These are phyloP conservation scores for Triplophysa siluroides DNA, from an alignment of 2,113 vertebrate species.

Conservation along the genomic window DNA sequence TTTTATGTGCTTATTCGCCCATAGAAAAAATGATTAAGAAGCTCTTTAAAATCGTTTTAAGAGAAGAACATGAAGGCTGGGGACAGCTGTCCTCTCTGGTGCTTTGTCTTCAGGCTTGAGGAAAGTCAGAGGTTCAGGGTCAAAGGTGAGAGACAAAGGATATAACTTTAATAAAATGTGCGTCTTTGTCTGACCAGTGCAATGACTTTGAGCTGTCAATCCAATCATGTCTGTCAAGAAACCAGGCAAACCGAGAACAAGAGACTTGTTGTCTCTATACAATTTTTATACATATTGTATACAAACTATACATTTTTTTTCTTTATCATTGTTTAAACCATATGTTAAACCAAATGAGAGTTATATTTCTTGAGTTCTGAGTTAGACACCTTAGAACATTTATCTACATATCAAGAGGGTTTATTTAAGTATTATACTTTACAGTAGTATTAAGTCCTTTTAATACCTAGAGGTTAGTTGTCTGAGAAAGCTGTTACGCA, in stretches of 20 bases:
- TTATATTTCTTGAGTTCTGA: too few relatives aligned
- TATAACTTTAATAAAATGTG: constrained; percentile 38
- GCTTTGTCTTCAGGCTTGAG: constrained; percentile 32
- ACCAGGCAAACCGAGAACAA: neutral
- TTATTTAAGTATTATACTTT: too few relatives aligned
- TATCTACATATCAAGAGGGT: too few relatives aligned
- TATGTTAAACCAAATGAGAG: too few relatives aligned
- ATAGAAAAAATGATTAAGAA: too few relatives aligned
- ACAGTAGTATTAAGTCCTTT: neutral
- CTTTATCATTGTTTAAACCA: too few relatives aligned
- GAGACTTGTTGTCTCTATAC: neutral
- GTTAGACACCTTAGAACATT: too few relatives aligned
- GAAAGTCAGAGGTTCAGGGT: constrained; percentile 5
- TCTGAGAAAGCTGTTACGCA: neutral
- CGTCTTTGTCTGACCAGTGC: constrained; percentile 28
- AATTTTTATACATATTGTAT: neutral
- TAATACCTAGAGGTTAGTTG: neutral
- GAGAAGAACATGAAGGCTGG: neutral
- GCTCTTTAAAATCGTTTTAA: neutral
- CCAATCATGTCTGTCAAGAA: constrained; percentile 20
- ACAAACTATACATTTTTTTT: neutral
- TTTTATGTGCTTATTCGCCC: too few relatives aligned
- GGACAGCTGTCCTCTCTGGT: neutral
- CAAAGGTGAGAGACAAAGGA: constrained; percentile 15
- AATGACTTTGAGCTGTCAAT: constrained; percentile 33